Conservation (phyloP, 2,797 vertebrate species). For the Holocentrus rufus region DNA sequence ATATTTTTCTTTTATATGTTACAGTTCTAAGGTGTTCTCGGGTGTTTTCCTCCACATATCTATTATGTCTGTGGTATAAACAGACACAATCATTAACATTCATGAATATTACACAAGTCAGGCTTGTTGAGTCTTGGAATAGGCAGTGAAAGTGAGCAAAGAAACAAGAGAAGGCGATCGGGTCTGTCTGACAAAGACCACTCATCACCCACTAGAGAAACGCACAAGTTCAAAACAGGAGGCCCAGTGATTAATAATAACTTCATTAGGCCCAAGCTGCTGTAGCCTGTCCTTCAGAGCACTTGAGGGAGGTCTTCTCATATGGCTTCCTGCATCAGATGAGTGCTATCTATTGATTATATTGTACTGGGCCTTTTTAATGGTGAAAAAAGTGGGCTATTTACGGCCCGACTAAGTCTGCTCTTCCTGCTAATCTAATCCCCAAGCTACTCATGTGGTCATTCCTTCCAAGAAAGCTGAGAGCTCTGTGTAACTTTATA, state of each 20-base stretch:
- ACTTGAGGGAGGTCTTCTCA: constrained; percentile 83
- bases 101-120: constrained; percentile 10
- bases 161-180: constrained; percentile 50
- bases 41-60: background rate
- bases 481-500: constrained; percentile 86
- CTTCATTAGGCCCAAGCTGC: constrained; percentile 80
- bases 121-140: constrained; percentile 28
- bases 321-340: constrained; percentile 82
- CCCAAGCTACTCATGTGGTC: constrained; percentile 85
- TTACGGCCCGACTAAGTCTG: constrained; percentile 83
- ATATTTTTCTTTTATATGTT: constrained; percentile 39
- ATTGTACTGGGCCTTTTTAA: constrained; percentile 83
- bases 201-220: constrained; percentile 80
- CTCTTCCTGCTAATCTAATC: constrained; percentile 87
- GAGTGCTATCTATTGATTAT: constrained; percentile 85
- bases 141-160: constrained; percentile 46
- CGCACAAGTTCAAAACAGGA: constrained; percentile 79
- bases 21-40: constrained; percentile 10
- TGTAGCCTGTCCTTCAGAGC: constrained; percentile 81
- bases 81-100: constrained; percentile 8
- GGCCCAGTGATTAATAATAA: constrained; percentile 83
- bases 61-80: constrained; percentile 9
- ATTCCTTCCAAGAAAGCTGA: constrained; percentile 86
- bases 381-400: constrained; percentile 84
- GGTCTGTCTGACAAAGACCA: constrained; percentile 63